Conservation (phyloP, 2,113 vertebrate species). For the Pungitius pungitius region DNA sequence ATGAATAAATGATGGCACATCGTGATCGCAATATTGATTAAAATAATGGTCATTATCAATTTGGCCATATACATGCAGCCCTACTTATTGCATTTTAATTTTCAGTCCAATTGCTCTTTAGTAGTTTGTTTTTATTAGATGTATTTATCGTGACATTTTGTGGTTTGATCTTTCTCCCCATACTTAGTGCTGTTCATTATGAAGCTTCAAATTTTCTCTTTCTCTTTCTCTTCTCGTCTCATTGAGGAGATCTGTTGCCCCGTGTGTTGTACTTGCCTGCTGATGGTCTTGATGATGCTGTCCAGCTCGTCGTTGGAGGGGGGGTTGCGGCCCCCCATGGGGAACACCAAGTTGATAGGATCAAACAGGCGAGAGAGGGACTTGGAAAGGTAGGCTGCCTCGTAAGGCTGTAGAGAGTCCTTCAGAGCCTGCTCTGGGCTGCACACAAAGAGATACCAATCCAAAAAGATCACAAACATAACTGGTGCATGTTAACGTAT, state of each 20-base stretch:
- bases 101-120: neutral
- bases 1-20: too few species aligned
- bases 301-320: constrained; percentile 94
- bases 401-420: constrained; percentile 90
- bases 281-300: constrained; percentile 94
- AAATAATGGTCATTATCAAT: too few species aligned
- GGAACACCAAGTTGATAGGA: constrained; percentile 98
- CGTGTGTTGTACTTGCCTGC: constrained; percentile 52
- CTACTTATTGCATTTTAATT: neutral
- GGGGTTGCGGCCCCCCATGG: constrained; percentile 91
- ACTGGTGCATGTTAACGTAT: neutral
- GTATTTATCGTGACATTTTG: neutral
- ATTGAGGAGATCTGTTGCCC: neutral
- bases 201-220: neutral
- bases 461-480: neutral
- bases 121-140: neutral
- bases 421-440: constrained; percentile 95
- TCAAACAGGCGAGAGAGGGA: constrained; percentile 97
- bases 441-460: neutral
- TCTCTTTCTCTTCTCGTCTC: neutral
- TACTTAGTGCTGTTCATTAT: neutral
- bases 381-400: constrained; percentile 96
- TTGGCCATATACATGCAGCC: too few species aligned
- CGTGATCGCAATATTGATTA: too few species aligned
- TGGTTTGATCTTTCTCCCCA: neutral